Evolutionary conservation across 2,888 invertebrate species (phyloP).

Genomic region (Caenorhabditis sp.): DNA sequence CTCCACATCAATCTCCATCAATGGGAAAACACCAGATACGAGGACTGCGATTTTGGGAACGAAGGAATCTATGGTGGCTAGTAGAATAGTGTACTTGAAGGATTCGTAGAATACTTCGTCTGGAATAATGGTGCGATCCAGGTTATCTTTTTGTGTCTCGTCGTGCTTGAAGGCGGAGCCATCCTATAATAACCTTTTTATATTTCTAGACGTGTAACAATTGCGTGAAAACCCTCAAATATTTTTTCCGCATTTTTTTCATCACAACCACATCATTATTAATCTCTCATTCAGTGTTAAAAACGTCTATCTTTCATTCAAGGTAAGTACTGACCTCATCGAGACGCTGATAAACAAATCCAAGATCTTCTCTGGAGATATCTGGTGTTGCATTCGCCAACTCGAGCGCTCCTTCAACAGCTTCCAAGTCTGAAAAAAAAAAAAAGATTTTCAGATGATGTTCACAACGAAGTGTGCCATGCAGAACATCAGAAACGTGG

Average conservation of each 20-base stretch:
- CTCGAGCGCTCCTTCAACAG: conserved; percentile 1
- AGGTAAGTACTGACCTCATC: conserved; percentile 49
- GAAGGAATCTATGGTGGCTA: conserved; percentile 29
- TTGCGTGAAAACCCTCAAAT: neutral
- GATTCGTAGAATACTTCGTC: conserved; percentile 27
- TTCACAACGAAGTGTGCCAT: conserved; percentile 47
- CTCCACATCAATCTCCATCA: conserved; percentile 46
- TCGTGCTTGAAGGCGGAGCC: conserved; percentile 51
- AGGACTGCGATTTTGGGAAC: conserved; percentile 46
- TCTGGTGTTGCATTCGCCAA: conserved; percentile 28
- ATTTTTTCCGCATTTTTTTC: neutral
- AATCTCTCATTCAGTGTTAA: neutral
- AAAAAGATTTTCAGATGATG: conserved; percentile 47
- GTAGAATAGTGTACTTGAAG: conserved; percentile 40
- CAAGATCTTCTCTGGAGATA: conserved; percentile 53
- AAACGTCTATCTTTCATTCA: conserved; percentile 23
- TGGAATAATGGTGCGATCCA: conserved; percentile 41
- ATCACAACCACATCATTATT: neutral
- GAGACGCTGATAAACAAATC: conserved; percentile 57
- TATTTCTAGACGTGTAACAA: no score
- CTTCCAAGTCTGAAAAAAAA: conserved; percentile 85
- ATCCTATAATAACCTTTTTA: conserved; percentile 48
- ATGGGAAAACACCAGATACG: conserved; percentile 55
- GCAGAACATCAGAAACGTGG: conserved; percentile 88
- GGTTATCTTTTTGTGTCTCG: conserved; percentile 49